Conservation (phyloP, 1,140 invertebrate genomes). For the Holcopasites calliopsidis region DNA sequence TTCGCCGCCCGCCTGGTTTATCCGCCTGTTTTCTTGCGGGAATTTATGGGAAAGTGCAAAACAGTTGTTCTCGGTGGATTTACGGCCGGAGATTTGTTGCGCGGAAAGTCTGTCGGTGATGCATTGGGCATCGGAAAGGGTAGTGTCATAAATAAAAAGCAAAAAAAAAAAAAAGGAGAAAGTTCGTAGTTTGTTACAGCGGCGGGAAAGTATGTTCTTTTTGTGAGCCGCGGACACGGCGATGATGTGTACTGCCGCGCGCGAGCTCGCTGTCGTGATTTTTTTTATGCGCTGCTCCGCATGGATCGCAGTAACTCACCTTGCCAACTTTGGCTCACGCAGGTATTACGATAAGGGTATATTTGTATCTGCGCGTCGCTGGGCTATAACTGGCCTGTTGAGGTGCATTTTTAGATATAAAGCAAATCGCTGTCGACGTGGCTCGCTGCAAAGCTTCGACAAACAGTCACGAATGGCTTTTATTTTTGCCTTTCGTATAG, state of each 20-base stretch:
- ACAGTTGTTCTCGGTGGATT: conserved; percentile 32
- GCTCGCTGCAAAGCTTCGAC: too few species aligned
- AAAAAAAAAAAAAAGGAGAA: not conserved
- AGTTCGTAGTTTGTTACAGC: not conserved
- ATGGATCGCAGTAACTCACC: not conserved
- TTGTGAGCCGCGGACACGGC: not conserved
- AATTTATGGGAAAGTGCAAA: conserved; percentile 34
- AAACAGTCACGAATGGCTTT: too few species aligned
- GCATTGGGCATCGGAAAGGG: not conserved
- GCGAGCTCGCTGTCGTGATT: not conserved
- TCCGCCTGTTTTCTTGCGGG: not conserved
- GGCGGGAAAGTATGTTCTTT: not conserved
- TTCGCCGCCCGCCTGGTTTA: not conserved
- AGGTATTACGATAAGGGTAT: too few species aligned
- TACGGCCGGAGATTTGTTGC: conserved; percentile 21
- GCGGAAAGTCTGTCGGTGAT: conserved; percentile 9
- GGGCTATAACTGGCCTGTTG: too few species aligned
- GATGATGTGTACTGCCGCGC: not conserved
- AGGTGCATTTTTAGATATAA: too few species aligned
- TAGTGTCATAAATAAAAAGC: conserved; percentile 11
- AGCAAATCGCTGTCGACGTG: too few species aligned
- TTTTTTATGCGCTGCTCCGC: not conserved
- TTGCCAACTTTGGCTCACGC: too few species aligned
- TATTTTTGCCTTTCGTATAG: too few species aligned
- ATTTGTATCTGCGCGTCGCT: too few species aligned